Conservation (phyloP, 2,888 invertebrate genomes). For the Tetropium fuscum region DNA sequence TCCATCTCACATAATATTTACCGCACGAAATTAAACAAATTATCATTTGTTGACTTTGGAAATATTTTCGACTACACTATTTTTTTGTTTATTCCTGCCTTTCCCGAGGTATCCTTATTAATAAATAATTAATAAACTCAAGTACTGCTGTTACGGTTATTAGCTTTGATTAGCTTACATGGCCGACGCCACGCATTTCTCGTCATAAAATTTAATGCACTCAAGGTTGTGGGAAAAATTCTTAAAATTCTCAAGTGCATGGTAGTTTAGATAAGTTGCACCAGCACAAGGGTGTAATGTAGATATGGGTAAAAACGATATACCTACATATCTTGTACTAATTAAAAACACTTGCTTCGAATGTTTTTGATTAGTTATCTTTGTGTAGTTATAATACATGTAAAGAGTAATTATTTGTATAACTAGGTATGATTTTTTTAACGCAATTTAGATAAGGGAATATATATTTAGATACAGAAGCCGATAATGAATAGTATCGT, state of each 20-base stretch:
- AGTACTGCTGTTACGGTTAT: too few relatives aligned
- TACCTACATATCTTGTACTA: slow-evolving; percentile 1
- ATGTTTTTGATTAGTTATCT: slow-evolving; percentile 3
- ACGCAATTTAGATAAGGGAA: too few relatives aligned
- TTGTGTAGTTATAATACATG: too few relatives aligned
- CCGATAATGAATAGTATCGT: too few relatives aligned
- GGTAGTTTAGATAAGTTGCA: slow-evolving; percentile 25
- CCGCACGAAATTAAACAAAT: too few relatives aligned
- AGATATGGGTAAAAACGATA: slow-evolving; percentile 7
- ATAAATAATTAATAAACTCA: slow-evolving; percentile 17
- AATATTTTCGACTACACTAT: too few relatives aligned
- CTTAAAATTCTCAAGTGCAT: slow-evolving; percentile 34
- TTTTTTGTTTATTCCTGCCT: slow-evolving; percentile 9
- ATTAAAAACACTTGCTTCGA: background rate
- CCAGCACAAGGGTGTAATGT: slow-evolving; percentile 10
- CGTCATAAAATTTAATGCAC: slow-evolving; percentile 33
- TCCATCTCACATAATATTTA: too few relatives aligned
- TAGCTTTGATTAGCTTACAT: slow-evolving; percentile 16
- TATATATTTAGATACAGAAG: too few relatives aligned
- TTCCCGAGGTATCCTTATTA: slow-evolving; percentile 16
- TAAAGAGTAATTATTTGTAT: too few relatives aligned
- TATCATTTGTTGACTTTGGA: too few relatives aligned
- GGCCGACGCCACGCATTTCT: slow-evolving; percentile 34
- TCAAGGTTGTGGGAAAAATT: slow-evolving; percentile 35
- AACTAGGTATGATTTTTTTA: too few relatives aligned